Evolutionary conservation across 2,797 vertebrate species (phyloP).

Genomic region (Threskiornis aethiopicus): DNA sequence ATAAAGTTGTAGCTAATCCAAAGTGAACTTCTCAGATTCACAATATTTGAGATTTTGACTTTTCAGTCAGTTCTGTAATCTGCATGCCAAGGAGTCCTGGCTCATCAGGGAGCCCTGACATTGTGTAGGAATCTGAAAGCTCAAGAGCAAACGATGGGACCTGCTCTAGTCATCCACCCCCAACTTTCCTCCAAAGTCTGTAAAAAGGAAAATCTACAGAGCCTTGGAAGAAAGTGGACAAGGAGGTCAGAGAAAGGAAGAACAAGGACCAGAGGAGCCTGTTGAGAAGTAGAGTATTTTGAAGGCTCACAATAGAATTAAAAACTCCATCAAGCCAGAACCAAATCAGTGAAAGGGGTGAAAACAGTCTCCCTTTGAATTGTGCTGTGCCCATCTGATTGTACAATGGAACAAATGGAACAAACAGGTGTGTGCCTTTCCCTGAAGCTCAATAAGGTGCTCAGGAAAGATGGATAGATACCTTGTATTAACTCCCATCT

Average conservation of each 20-base stretch:
- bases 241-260: neutral
- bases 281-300: neutral
- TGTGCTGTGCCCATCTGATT: neutral
- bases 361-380: neutral
- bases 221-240: neutral
- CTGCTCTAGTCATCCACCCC: neutral
- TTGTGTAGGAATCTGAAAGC: neutral
- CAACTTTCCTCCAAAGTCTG: neutral
- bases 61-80: neutral
- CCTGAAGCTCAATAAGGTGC: neutral
- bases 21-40: neutral
- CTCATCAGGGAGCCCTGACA: neutral
- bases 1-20: neutral
- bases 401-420: neutral
- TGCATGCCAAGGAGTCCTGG: neutral
- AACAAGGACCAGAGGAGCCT: neutral
- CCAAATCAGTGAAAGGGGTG: neutral
- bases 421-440: neutral
- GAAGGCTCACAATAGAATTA: neutral
- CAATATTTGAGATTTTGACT: neutral
- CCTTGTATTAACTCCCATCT: neutral
- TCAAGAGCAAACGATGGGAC: neutral
- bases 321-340: neutral
- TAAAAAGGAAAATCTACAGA: neutral
- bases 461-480: neutral